Base-by-base conservation (phyloP, 2,797 vertebrate genomes). In the Ctenopoma kingsleyae region DNA sequence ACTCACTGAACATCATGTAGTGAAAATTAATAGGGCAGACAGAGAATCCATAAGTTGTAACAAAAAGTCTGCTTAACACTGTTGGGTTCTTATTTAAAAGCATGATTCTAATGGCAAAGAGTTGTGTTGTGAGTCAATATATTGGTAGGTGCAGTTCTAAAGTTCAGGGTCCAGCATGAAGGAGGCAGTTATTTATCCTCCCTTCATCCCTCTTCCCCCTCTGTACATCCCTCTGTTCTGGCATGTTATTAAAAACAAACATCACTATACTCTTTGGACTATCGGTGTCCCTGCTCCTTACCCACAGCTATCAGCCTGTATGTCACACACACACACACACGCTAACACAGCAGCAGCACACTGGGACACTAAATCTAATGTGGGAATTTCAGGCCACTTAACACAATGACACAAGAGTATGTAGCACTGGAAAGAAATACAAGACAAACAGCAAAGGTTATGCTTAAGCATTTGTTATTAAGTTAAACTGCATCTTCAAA, bases 171-270 rank as follows among this genome's bases (percentile, higher is more conserved):
- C 52, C 51, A n/a, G 17, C 32, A n/a, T 27, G 71, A 76, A 22
- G 58, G 68, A 74, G 47, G 56, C 50, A 41, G 73, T 80, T 84
- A 81, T 89, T 86, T 84, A 88, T 84, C 75, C 63, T 67, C 61
- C 79, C 46, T 68, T 81, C 78, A 67, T 77, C 59, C 74, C 23
- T 63, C 54, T 8, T 25, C 60, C 59, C 75, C 71, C 61, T 59
- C 64, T 49, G 66, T 52, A 67, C 81, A 83, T 74, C 81, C 81
- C 83, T 83, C 58, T 73, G 69, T 79, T 74, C 72, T 67, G 83
- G 55, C 59, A 66, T 61, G 77, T 91, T 93, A 92, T 91, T 93
- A 89, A 93, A 92, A 88, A 89, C 91, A 91, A 91, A 93, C 86
- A 92, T 56, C 75, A 67, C 67, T 74, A 49, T 79, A 76, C 75